Base-by-base conservation (phyloP, 2,113 vertebrate genomes). In the Herpetotheres cachinnans region DNA sequence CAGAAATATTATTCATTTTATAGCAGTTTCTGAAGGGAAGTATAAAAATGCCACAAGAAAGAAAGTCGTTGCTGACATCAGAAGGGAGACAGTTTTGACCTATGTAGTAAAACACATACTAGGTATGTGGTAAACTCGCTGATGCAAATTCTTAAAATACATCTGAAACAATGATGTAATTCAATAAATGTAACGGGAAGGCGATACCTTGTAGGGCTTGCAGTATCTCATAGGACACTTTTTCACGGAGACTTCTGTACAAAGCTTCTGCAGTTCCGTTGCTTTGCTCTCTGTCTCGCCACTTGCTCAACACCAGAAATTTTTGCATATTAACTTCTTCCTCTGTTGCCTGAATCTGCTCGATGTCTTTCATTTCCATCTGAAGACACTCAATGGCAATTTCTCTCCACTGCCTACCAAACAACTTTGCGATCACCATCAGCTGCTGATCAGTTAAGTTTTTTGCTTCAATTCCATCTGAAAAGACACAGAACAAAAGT, bases 351-450 rank as follows among this genome's bases (percentile, higher is more conserved):
- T 97, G 96, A 62, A 98, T 98, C 34, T 98, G 96, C 4, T 99
- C 98, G 8, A 98, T 97, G 38, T 98, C 98, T 22, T 79, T 96
- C 52, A 97, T 97, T 67, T 94, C 97, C 93, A 99, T 59, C 69
- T 96, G 96, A 5, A 99, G 97, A 16, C 94, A 98, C 46, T 82
- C 56, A 80, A 99, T 98, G 84, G 98, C 98, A 13, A 98, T 94
- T 73, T 98, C 96, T 82, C 98, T 97, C 99, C 99, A 99, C 77
- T 98, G 98, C 72, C 96, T 97, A 26, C 98, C 99, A 36, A 99
- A 96, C 29, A 85, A 91, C 90, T 95, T 97, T 42, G 98, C 98
- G 3, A 99, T 84, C 42, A 30, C 77, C 95, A 99, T 97, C 70
- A 99, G 97, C 96, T 99, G 98, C 21, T 97, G 89, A 44, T 99